phyloP scores from a whole-genome alignment of 2,888 invertebrate genomes.

The Trisateles emortualis region DNA sequence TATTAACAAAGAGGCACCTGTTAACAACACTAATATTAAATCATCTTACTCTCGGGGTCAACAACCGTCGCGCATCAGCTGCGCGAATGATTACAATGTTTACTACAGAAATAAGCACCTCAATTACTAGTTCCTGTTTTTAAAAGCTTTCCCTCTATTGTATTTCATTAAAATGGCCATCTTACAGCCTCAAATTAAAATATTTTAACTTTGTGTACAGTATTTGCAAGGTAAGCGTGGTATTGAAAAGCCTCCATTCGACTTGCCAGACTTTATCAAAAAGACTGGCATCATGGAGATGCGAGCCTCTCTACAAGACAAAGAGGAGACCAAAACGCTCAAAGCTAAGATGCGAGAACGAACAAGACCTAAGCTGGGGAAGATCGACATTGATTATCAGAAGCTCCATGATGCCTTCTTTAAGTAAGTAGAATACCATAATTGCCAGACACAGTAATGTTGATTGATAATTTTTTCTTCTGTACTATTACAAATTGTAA shows the following conservation, averaged over 20 bases:
- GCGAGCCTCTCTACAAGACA: conserved; percentile 99
- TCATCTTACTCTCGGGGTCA: no score
- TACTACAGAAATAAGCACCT: no score
- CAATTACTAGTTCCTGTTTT: no score
- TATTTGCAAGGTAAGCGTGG: conserved; percentile 98
- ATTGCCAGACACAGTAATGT: no score
- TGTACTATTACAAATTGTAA: no score
- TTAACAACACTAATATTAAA: no score
- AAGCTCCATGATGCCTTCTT: conserved; percentile 99
- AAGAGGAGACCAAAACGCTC: conserved; percentile 97
- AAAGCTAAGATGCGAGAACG: conserved; percentile 99
- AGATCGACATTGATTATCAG: conserved; percentile 99
- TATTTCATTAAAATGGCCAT: no score
- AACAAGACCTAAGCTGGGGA: conserved; percentile 98
- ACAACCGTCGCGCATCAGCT: no score
- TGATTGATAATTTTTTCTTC: neutral
- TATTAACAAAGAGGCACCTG: no score
- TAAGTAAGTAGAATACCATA: conserved; percentile 89
- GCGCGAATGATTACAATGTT: no score
- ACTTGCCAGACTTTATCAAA: conserved; percentile 99
- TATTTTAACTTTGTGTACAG: conserved; percentile 56
- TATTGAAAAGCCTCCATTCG: conserved; percentile 99
- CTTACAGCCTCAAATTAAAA: no score
- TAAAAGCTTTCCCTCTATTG: no score
- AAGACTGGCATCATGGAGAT: conserved; percentile 99